These are phyloP conservation scores for Tetranychus cinnabarinus DNA, from an alignment of 1,140 invertebrate species.

Conservation along the genomic window DNA sequence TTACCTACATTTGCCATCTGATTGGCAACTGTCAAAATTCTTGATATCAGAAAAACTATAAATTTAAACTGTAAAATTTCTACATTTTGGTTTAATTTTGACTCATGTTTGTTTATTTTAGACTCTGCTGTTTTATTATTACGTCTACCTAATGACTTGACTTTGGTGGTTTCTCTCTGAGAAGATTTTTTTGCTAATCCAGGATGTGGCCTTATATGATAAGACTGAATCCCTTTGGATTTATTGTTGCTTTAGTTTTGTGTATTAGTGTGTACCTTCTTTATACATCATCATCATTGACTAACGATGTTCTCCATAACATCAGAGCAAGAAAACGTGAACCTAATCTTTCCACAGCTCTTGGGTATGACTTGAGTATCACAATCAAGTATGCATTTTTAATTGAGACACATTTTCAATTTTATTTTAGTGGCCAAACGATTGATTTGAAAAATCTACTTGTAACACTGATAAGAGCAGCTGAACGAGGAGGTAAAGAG, in stretches of 20 bases:
- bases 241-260: not conserved
- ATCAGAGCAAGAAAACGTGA: not conserved
- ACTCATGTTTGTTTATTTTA: no score
- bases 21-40: no score
- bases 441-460: constrained; percentile 48
- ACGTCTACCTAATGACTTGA: no score
- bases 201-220: constrained; percentile 6
- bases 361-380: not conserved
- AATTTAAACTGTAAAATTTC: no score
- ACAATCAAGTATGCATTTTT: not conserved
- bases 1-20: no score
- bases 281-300: not conserved
- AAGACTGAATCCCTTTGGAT: not conserved
- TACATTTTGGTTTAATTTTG: no score
- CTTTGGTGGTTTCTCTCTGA: no score
- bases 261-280: not conserved
- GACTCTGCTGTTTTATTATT: no score
- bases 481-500: constrained; percentile 48
- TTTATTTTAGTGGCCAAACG: not conserved
- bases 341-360: not conserved
- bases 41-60: no score
- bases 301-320: not conserved
- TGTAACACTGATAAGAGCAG: constrained; percentile 45
- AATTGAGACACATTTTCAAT: not conserved
- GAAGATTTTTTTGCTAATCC: no score